Conservation (phyloP, 2,888 invertebrate species). For the Phasia obesa region DNA sequence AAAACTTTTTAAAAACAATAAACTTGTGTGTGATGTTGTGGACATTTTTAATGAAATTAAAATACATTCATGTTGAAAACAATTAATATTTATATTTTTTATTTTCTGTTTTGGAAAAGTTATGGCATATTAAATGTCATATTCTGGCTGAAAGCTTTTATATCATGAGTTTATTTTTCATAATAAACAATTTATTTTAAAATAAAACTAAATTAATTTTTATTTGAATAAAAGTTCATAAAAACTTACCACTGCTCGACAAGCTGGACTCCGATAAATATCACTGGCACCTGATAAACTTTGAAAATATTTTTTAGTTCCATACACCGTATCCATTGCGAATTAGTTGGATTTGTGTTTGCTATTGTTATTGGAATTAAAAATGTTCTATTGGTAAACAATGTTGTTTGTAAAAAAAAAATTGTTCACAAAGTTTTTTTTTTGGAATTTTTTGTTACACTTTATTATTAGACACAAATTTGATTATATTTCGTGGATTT, state of each 20-base stretch:
- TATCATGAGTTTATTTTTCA: no score
- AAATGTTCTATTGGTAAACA: no score
- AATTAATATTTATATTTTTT: not conserved
- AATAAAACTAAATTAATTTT: not conserved
- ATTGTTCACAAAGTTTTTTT: not conserved
- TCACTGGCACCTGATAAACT: conserved; percentile 82
- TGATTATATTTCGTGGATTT: not conserved
- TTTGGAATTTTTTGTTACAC: not conserved
- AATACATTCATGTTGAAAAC: conserved; percentile 27
- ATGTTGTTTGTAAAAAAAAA: not conserved
- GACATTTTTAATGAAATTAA: conserved; percentile 51
- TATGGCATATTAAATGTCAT: conserved; percentile 44
- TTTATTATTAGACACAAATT: not conserved
- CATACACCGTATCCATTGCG: conserved; percentile 82
- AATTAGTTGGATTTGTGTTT: conserved; percentile 17
- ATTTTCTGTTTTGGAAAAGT: not conserved
- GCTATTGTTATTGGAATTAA: not conserved
- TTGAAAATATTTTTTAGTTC: conserved; percentile 82
- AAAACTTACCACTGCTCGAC: conserved; percentile 82
- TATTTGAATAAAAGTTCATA: conserved; percentile 11
- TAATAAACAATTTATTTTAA: no score
- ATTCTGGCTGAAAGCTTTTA: conserved; percentile 34
- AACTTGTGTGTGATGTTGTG: not conserved
- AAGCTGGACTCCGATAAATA: conserved; percentile 81
- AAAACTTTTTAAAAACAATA: no score